Percentiles rank a stretch among this genome's conserved stretches.
These are phyloP conservation scores for Semnornis frantzii DNA, from an alignment of 2,113 vertebrate species.

Conservation along the genomic window DNA sequence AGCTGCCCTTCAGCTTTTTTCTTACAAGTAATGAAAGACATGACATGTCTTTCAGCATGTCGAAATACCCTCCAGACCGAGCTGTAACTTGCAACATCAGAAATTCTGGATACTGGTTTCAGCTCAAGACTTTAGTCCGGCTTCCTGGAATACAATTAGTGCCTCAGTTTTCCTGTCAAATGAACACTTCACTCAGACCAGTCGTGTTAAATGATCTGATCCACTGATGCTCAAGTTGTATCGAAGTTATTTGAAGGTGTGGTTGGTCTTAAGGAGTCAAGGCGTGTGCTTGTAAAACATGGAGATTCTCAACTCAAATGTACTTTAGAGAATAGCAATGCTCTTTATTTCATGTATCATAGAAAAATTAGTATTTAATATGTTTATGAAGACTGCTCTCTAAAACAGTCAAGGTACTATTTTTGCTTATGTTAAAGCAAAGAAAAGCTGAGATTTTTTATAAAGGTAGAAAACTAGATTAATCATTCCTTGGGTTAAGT, in stretches of 20 bases:
- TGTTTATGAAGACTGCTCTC: not conserved
- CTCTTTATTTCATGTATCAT: not conserved
- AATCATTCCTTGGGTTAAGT: too few species aligned
- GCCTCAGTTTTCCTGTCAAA: too few species aligned
- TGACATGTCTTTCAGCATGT: not conserved
- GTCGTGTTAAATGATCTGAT: too few species aligned
- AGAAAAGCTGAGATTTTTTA: too few species aligned
- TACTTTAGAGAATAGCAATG: not conserved
- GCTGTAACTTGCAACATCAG: too few species aligned
- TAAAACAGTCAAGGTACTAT: not conserved
- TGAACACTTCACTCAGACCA: too few species aligned
- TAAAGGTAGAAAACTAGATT: too few species aligned
- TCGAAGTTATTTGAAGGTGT: not conserved
- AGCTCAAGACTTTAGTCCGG: too few species aligned
- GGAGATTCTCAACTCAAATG: not conserved
- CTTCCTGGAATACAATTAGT: too few species aligned
- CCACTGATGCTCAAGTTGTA: too few species aligned
- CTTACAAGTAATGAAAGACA: not conserved
- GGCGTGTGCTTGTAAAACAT: not conserved
- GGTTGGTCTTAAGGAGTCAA: not conserved
- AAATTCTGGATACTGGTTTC: too few species aligned
- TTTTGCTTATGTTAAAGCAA: too few species aligned
- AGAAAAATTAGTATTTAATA: not conserved
- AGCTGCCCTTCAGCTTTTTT: not conserved
- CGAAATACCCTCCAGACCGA: not conserved